A percentile compares a stretch with the other conserved stretches of the same genome.
These are phyloP conservation scores for Apostichopus parvimensis DNA, from an alignment of 35 echinoderm and acorn worm genomes.

Conservation along the genomic window DNA sequence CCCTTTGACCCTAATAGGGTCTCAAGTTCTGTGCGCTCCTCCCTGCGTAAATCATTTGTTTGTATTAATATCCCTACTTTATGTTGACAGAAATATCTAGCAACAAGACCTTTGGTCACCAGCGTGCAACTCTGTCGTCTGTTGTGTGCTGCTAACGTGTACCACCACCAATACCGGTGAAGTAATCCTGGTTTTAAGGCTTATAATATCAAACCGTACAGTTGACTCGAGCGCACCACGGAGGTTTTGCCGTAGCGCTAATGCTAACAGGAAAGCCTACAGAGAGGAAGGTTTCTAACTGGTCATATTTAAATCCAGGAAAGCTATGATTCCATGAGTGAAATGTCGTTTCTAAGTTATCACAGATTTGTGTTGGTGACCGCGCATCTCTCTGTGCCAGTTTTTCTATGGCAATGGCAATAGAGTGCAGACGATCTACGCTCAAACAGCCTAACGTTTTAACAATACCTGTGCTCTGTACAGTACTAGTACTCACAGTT, in stretches of 20 bases:
- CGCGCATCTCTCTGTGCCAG: neutral
- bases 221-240: no score
- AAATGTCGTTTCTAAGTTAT: neutral
- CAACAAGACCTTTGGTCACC: neutral
- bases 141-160: neutral
- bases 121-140: neutral
- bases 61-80: neutral
- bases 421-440: neutral
- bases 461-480: neutral
- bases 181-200: no score
- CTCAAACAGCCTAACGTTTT: neutral
- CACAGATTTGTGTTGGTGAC: neutral
- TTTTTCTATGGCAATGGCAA: neutral
- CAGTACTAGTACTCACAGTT: neutral
- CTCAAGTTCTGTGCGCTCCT: neutral
- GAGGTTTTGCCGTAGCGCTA: no score
- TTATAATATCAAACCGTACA: no score
- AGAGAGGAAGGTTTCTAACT: neutral
- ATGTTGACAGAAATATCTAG: slow-evolving; percentile 2
- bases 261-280: no score
- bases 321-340: neutral
- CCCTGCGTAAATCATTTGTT: neutral
- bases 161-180: neutral
- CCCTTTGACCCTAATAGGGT: neutral
- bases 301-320: neutral